These are phyloP conservation scores for Oreochromis niloticus DNA, from an alignment of 2,113 vertebrate genomes.

Conservation along the genomic window DNA sequence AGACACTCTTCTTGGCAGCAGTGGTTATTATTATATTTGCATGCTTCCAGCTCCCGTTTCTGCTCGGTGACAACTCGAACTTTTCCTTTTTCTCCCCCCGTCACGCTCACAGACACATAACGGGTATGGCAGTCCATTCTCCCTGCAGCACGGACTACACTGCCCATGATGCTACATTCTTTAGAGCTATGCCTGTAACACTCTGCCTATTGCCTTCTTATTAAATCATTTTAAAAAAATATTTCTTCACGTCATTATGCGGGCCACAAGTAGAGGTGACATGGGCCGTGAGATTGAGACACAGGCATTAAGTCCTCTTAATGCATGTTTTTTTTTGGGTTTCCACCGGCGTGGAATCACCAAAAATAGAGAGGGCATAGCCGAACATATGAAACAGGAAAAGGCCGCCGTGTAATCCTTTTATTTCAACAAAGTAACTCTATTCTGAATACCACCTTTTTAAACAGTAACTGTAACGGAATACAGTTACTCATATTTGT, in stretches of 20 bases:
- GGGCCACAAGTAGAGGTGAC: neutral
- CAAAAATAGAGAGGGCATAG: neutral
- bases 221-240: neutral
- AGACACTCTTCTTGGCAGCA: too few relatives aligned
- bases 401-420: too few relatives aligned
- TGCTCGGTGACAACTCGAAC: too few relatives aligned
- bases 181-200: neutral
- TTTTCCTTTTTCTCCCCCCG: neutral
- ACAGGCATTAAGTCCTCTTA: neutral
- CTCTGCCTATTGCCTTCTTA: neutral
- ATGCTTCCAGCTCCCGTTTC: too few relatives aligned
- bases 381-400: too few relatives aligned
- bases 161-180: fast-evolving
- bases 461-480: too few relatives aligned
- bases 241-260: fast-evolving
- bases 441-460: too few relatives aligned
- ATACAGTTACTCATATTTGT: neutral
- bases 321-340: neutral
- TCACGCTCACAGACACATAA: neutral
- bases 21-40: too few relatives aligned
- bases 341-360: neutral
- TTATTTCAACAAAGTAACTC: too few relatives aligned
- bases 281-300: neutral
- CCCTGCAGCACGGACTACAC: neutral
- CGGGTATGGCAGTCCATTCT: neutral